Conservation (phyloP, 2,888 invertebrate genomes). For the Sycophila texana region DNA sequence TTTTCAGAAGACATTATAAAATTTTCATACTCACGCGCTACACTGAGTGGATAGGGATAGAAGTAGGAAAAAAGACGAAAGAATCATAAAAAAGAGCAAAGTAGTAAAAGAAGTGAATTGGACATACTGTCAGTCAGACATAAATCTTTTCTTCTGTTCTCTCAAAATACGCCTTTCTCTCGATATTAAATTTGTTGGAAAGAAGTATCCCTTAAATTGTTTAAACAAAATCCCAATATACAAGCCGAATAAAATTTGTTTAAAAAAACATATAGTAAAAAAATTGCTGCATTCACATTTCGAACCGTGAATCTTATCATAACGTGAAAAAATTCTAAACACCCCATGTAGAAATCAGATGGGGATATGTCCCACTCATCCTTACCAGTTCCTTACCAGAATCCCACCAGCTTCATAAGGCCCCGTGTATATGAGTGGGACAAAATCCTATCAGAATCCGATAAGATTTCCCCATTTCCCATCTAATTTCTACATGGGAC, state of each 20-base stretch:
- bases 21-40: conserved; percentile 10
- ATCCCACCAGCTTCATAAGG: too few relatives aligned
- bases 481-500: too few relatives aligned
- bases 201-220: neutral
- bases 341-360: too few relatives aligned
- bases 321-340: too few relatives aligned
- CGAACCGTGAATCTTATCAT: too few relatives aligned
- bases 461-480: too few relatives aligned
- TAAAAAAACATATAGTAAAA: too few relatives aligned
- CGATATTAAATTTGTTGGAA: conserved; percentile 6
- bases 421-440: too few relatives aligned
- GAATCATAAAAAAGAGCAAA: conserved; percentile 20
- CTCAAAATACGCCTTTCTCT: conserved; percentile 37
- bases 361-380: too few relatives aligned
- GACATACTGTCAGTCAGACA: neutral
- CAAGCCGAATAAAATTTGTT: conserved; percentile 2
- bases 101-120: conserved; percentile 34
- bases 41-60: conserved; percentile 27
- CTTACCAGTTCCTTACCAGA: too few relatives aligned
- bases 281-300: too few relatives aligned
- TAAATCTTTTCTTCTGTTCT: conserved; percentile 27
- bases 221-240: conserved; percentile 17
- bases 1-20: conserved; percentile 19
- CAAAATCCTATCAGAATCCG: too few relatives aligned
- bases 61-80: conserved; percentile 15